Base-by-base conservation (phyloP, 1,140 invertebrate species). In the Scaptomyza hsui region DNA sequence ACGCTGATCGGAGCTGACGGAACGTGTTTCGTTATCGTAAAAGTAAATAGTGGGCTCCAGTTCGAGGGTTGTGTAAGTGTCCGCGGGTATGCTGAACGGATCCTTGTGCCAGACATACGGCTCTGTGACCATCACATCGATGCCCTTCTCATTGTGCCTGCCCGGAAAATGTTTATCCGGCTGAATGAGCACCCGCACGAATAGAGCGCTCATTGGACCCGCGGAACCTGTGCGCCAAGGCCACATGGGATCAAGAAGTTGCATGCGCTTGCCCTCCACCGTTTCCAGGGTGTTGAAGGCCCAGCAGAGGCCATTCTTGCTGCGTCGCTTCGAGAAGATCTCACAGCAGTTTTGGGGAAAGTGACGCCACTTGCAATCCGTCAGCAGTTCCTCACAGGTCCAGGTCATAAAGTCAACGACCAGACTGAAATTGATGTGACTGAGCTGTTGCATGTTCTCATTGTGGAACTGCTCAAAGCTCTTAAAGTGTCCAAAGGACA, bases 251-350 rank as follows among this genome's bases (percentile, higher is more conserved):
- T 91, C 89, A 10, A 77, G 32, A 0, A 67, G 49, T 35, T 89
- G 75, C 75, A 73, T 89, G 7, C 73, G 71, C 13, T 60, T 60
- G 3, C 75, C 81, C 9, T 80, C 75, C 7, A 77, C 85, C 10
- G 92, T 91, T 59, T 93, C 92, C 49, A 91, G 57, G 0, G 93
- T 91, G 75, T 94, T 94, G 63, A 94, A 94, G 16, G 91, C 89
- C 73, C 92, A 93, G 60, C 93, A 94, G 21, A 92, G 91, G 0
- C 93, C 93, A 59, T 90, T 92, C 82, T 93, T 93, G n/a, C 93
- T 94, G 26, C 75, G 77, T 10, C 90, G 73, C 35, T 73, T 59
- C 2, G 72, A 78, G 65, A 91, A 91, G 19, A 90, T 86, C 5
- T 90, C 81, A 45, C 90, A 91, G 53, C 90, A 91, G n/a, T 90